A percentile compares a stretch with the other conserved stretches of the same genome.
Conservation (phyloP, 2,888 invertebrate species). For the Apamea monoglypha region DNA sequence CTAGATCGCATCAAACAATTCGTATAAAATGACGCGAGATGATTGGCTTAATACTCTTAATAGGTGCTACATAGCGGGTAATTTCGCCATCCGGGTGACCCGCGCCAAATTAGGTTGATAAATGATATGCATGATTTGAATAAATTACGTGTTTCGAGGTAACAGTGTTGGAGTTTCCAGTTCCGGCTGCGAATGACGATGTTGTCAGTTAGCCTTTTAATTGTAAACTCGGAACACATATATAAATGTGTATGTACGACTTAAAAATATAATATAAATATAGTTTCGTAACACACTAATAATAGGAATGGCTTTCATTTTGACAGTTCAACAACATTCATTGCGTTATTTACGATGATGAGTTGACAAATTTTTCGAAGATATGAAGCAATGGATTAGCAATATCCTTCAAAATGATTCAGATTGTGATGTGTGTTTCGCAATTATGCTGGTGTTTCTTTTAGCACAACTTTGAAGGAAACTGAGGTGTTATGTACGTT, state of each 20-base stretch:
- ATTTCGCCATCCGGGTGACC: conserved; percentile 75
- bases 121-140: conserved; percentile 51
- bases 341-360: too few species aligned
- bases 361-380: too few species aligned
- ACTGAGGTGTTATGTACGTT: background rate
- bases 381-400: too few species aligned
- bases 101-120: conserved; percentile 62
- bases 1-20: conserved; percentile 47
- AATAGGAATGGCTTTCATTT: too few species aligned
- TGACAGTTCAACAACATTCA: too few species aligned
- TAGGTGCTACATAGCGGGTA: conserved; percentile 69
- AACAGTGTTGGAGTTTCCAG: conserved; percentile 12
- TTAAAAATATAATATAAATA: background rate
- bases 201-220: background rate
- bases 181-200: background rate
- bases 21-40: conserved; percentile 41
- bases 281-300: too few species aligned
- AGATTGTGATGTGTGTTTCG: too few species aligned
- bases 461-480: background rate
- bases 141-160: conserved; percentile 35
- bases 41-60: conserved; percentile 72
- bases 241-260: background rate
- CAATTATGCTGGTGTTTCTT: background rate
- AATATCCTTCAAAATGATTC: too few species aligned
- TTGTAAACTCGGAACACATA: background rate